Conservation (phyloP, 2,797 vertebrate genomes). For the Manis pentadactyla region DNA sequence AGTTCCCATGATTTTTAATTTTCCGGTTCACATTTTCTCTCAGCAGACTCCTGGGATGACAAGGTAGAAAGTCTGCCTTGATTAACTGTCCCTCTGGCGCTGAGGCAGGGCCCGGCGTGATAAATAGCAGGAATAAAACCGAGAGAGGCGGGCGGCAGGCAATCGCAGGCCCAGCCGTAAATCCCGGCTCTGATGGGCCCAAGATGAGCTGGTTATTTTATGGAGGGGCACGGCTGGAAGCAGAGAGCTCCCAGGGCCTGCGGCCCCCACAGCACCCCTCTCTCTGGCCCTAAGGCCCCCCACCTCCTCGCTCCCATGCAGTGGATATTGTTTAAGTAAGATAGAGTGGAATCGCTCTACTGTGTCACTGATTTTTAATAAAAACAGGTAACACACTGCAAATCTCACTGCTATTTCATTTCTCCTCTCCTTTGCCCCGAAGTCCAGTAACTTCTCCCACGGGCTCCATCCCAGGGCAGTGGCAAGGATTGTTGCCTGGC, state of each 20-base stretch:
- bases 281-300: neutral
- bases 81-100: constrained; percentile 65
- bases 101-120: constrained; percentile 51
- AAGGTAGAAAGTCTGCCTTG: constrained; percentile 74
- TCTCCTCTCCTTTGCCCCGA: neutral
- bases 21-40: constrained; percentile 40
- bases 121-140: constrained; percentile 62
- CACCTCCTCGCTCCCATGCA: neutral
- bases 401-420: neutral
- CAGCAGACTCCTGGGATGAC: neutral
- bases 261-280: accelerated
- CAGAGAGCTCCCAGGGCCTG: neutral
- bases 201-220: constrained; percentile 73
- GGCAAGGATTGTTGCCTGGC: neutral
- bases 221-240: neutral
- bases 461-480: neutral
- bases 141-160: constrained; percentile 67
- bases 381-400: constrained; percentile 58
- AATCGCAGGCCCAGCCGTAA: constrained; percentile 61
- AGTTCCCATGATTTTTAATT: constrained; percentile 59
- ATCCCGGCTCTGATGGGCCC: constrained; percentile 74
- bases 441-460: neutral
- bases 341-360: constrained; percentile 69
- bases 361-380: constrained; percentile 78
- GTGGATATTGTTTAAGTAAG: constrained; percentile 69